Evolutionary conservation across 2,113 vertebrate genomes (phyloP).

Genomic region (Echinops telfairi): DNA sequence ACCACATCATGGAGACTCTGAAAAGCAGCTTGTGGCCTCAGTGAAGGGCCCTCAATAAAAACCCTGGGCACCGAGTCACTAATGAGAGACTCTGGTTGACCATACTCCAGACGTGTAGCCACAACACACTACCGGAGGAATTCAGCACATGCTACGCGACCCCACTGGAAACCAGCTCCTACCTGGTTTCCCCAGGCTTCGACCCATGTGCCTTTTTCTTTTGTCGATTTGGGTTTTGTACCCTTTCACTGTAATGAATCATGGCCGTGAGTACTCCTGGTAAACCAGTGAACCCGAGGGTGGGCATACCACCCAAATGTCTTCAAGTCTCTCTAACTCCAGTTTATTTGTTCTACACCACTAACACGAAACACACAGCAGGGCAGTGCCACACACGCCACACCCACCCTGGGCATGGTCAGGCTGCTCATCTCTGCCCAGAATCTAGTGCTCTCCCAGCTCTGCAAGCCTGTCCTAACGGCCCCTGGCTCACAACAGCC

Average conservation of each 20-base stretch:
- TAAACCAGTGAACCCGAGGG: neutral
- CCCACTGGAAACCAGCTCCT: neutral
- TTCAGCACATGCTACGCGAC: neutral
- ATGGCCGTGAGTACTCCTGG: neutral
- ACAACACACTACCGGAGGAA: neutral
- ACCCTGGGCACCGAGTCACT: no score
- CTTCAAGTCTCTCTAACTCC: constrained; percentile 38
- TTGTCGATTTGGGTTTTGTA: neutral
- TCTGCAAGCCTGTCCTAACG: neutral
- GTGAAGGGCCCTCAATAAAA: no score
- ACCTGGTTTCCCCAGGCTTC: neutral
- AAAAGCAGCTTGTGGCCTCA: no score
- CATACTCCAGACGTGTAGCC: neutral
- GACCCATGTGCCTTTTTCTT: neutral
- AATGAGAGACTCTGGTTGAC: neutral
- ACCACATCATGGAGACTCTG: no score
- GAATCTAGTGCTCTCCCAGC: neutral
- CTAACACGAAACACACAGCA: neutral
- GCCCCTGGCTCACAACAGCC: neutral
- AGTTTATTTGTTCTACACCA: constrained; percentile 18
- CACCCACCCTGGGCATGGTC: neutral
- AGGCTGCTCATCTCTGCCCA: neutral
- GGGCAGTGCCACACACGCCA: no score
- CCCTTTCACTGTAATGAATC: neutral
- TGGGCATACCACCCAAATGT: neutral